Conservation (phyloP, 2,113 vertebrate genomes). For the Tamias sibiricus region DNA sequence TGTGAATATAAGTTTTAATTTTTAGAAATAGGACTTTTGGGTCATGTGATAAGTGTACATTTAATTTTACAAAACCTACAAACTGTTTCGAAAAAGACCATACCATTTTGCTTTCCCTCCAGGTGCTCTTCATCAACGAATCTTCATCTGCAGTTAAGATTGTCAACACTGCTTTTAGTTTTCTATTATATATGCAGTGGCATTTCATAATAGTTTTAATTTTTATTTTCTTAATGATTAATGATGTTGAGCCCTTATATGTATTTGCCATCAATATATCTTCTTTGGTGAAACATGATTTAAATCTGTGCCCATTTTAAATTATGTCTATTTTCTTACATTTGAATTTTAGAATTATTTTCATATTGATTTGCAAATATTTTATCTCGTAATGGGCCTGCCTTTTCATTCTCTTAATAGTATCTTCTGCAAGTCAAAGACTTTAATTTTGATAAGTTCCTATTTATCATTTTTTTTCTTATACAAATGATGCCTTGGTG, state of each 20-base stretch:
- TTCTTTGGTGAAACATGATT: not conserved
- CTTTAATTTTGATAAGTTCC: not conserved
- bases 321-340: not conserved
- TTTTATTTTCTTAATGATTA: not conserved
- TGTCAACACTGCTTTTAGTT: not conserved
- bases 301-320: not conserved
- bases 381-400: not conserved
- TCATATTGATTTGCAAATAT: not conserved
- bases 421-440: not conserved
- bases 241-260: not conserved
- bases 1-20: slow-evolving; percentile 55
- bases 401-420: not conserved
- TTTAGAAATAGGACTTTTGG: slow-evolving; percentile 44
- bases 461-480: not conserved
- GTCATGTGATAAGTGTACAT: slow-evolving; percentile 28
- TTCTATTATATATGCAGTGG: not conserved
- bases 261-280: not conserved
- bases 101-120: not conserved
- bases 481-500: not conserved
- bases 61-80: slow-evolving; percentile 52
- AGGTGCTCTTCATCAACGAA: not conserved
- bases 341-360: not conserved
- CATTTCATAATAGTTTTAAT: not conserved
- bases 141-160: not conserved
- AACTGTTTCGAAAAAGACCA: slow-evolving; percentile 44